Evolutionary conservation across 2,888 invertebrate genomes (phyloP), one percentile per base, ranked within the genome.

Genomic region (Erannis defoliaria): DNA sequence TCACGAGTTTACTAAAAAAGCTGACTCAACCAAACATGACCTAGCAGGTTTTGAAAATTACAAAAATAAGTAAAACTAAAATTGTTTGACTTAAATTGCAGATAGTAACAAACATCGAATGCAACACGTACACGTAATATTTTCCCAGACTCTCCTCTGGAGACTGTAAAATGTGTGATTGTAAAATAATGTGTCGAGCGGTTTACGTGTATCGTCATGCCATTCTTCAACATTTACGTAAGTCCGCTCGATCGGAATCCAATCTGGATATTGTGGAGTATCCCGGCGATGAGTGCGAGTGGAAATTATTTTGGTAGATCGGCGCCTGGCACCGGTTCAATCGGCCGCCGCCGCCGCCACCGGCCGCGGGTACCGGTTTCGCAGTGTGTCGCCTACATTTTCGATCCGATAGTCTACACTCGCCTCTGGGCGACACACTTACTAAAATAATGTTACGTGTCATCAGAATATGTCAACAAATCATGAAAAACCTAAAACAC

Each of bases 321-420:
- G 81, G 78, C 86, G 86, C 78, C 87, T 89, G 90, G 90, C 89
- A 90, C 81, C 70, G 76, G 71, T 89, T 90, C 90, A 90, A 89
- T 81, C 77, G 81, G 68, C 68, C 74, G 75, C 73, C 62, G 66
- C 62, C 64, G 63, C 58, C 61, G 72, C 74, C 66, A 38, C 55
- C 46, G 18, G 26, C 38, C 53, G 35, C 72, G 66, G 74, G 65
- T 74, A 76, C 74, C 74, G 75, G 73, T 73, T 76, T 76, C 78
- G 77, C 75, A 73, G 77, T 75, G 73, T 75, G 79, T 82, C 82
- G 83, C 80, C 77, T 79, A 76, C 76, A 77, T 74, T 74, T 80
- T 80, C 82, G 72, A 83, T 84, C 76, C 68, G 70, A 67, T 70
- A 71, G 73, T 73, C 76, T 74, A 72, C 69, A 64, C 69, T 70